Evolutionary conservation across 2,113 vertebrate genomes (phyloP).

Genomic region (Scomber colias): DNA sequence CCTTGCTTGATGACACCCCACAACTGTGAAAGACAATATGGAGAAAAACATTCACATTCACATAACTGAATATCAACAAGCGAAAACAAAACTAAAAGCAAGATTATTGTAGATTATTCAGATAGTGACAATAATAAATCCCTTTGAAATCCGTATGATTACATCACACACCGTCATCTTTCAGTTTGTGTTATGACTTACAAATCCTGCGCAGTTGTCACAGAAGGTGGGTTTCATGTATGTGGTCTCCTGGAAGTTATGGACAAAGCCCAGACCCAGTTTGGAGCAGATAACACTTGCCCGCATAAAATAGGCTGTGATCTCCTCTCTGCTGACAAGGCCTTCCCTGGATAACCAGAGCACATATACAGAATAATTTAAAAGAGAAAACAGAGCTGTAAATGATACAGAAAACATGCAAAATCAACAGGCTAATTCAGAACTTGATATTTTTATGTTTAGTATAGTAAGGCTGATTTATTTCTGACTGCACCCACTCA

Average conservation of each 20-base stretch:
- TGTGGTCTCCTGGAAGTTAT: slow-evolving; percentile 97
- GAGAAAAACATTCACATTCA: not conserved
- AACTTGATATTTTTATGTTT: not conserved
- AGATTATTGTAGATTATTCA: not conserved
- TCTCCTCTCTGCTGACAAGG: slow-evolving; percentile 93
- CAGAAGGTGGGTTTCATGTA: slow-evolving; percentile 98
- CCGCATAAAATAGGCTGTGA: slow-evolving; percentile 97
- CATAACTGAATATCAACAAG: not conserved
- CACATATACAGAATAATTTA: slow-evolving; percentile 6
- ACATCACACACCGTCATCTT: not conserved
- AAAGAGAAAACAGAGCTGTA: not conserved
- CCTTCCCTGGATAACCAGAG: slow-evolving; percentile 87
- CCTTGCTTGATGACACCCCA: slow-evolving; percentile 99
- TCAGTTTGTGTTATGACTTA: slow-evolving; percentile 80
- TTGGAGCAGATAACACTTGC: slow-evolving; percentile 97
- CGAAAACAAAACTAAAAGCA: not conserved
- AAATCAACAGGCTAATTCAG: not conserved
- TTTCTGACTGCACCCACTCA: slow-evolving; percentile 4
- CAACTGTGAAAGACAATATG: slow-evolving; percentile 82
- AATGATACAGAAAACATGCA: not conserved
- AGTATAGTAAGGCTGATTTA: not conserved
- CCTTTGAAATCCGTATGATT: not conserved
- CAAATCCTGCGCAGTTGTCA: slow-evolving; percentile 98
- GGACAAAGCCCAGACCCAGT: slow-evolving; percentile 93
- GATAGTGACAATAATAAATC: not conserved